Evolutionary conservation across 1,140 invertebrate species (phyloP).

Genomic region (Pinna nobilis): DNA sequence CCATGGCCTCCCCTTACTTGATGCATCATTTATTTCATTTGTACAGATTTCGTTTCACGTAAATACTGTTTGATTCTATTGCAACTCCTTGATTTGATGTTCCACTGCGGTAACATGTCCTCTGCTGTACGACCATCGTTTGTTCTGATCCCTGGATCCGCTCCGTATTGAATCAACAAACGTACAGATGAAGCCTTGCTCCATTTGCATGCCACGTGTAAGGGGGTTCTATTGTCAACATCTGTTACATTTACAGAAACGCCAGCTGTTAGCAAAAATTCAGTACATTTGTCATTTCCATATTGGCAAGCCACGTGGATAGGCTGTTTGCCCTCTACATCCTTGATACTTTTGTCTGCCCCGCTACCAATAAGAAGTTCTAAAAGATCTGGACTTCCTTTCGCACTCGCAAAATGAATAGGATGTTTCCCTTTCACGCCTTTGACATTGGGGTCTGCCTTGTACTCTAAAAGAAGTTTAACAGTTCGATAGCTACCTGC

Average conservation of each 20-base stretch:
- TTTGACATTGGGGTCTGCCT: background rate
- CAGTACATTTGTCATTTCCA: conserved; percentile 14
- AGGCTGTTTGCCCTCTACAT: conserved; percentile 27
- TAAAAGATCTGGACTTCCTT: conserved; percentile 8
- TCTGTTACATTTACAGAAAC: conserved; percentile 6
- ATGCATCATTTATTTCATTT: too few relatives aligned
- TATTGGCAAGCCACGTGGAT: conserved; percentile 35
- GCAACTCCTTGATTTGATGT: background rate
- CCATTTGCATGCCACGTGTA: conserved; percentile 36
- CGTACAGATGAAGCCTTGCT: background rate
- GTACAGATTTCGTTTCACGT: too few relatives aligned
- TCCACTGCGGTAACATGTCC: conserved; percentile 26
- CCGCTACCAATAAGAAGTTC: conserved; percentile 12
- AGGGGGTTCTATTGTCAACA: background rate
- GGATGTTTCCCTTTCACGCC: background rate
- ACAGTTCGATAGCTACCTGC: conserved; percentile 9
- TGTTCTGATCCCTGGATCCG: background rate
- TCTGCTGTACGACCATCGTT: background rate
- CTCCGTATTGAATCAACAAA: conserved; percentile 1
- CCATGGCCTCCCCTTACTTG: too few relatives aligned
- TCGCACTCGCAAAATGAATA: conserved; percentile 20
- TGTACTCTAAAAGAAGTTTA: conserved; percentile 3
- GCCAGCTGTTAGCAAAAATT: conserved; percentile 2
- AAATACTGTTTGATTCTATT: background rate
- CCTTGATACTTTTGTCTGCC: background rate